These are phyloP conservation scores for Pitta sordida DNA, from an alignment of 2,113 vertebrate species.

Conservation along the genomic window DNA sequence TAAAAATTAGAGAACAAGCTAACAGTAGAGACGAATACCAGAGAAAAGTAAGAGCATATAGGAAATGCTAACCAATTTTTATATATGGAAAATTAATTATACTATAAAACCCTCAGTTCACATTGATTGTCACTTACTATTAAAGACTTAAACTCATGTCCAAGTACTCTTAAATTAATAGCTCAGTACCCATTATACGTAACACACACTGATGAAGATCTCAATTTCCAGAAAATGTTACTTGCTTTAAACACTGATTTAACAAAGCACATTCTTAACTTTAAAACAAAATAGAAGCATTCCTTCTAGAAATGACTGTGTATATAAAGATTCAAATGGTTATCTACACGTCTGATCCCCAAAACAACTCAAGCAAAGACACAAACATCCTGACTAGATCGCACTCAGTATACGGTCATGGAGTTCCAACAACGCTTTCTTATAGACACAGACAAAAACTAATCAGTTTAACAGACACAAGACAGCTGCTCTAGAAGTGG, in stretches of 20 bases:
- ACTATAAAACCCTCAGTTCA: background rate
- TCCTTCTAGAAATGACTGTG: background rate
- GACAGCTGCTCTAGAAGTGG: background rate
- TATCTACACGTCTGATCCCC: background rate
- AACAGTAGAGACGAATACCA: background rate
- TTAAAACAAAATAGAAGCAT: background rate
- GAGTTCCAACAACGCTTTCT: background rate
- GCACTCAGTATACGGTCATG: background rate
- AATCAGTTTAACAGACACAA: background rate
- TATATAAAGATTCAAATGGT: background rate
- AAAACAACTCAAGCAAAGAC: background rate
- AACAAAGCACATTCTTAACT: background rate
- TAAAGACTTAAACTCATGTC: background rate
- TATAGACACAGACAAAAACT: background rate
- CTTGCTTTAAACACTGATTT: background rate
- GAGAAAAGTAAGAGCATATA: background rate
- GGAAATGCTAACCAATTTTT: background rate
- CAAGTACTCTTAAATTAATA: background rate
- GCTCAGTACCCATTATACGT: background rate
- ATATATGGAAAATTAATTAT: background rate
- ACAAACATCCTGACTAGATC: background rate
- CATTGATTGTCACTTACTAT: background rate
- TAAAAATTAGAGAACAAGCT: background rate
- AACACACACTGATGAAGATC: no score
- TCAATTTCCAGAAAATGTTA: background rate